Conservation (phyloP, 2,113 vertebrate species). For the Perognathus longimembris region DNA sequence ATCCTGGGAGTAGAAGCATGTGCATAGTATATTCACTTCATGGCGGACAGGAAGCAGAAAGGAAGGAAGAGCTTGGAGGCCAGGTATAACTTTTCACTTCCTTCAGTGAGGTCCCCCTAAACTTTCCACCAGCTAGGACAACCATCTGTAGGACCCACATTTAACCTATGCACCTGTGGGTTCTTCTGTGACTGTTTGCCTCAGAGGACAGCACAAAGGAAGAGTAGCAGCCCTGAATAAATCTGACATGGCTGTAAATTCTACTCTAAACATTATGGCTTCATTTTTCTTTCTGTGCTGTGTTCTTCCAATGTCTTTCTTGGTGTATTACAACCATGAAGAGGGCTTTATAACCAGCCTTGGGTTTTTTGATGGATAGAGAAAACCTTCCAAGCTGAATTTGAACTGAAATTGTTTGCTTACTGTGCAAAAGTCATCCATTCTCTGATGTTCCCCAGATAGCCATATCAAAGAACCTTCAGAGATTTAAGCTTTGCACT, state of each 20-base stretch:
- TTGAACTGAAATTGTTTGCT: constrained; percentile 65
- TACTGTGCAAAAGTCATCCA: constrained; percentile 27
- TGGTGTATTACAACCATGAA: not conserved
- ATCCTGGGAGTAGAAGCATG: too few relatives aligned
- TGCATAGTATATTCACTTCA: too few relatives aligned
- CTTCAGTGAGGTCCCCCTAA: too few relatives aligned
- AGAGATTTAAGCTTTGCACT: not conserved
- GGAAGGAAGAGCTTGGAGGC: too few relatives aligned
- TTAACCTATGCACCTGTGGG: too few relatives aligned
- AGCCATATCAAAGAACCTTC: not conserved
- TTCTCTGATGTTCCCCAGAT: not conserved
- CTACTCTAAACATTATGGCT: not conserved
- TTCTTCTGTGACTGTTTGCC: not conserved
- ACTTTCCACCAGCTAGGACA: too few relatives aligned
- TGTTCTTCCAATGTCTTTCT: constrained; percentile 15
- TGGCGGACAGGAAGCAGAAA: too few relatives aligned
- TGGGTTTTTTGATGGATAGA: constrained; percentile 66
- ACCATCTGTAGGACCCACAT: too few relatives aligned
- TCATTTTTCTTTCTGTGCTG: constrained; percentile 21
- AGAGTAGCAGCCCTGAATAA: not conserved
- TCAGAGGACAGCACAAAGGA: not conserved
- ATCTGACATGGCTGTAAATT: constrained; percentile 34
- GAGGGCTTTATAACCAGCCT: constrained; percentile 46
- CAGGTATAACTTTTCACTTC: too few relatives aligned
- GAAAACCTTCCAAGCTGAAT: constrained; percentile 49